These are phyloP conservation scores for Naja naja DNA, from an alignment of 2,113 vertebrate genomes.

Conservation along the genomic window DNA sequence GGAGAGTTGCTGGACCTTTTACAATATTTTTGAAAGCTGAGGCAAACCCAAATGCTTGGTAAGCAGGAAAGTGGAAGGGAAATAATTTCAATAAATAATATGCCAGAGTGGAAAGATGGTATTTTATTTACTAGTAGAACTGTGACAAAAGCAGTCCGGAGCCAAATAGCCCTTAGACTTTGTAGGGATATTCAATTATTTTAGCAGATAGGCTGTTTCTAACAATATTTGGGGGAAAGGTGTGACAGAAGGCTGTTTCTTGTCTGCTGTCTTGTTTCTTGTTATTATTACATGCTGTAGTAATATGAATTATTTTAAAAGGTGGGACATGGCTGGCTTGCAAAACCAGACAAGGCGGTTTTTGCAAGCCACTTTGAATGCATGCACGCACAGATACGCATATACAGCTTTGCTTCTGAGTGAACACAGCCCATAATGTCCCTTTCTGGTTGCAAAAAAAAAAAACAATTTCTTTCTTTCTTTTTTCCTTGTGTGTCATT, in stretches of 20 bases:
- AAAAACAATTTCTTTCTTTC: background rate
- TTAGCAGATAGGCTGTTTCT: background rate
- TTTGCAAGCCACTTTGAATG: background rate
- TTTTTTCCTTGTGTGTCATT: background rate
- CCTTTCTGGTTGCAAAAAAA: background rate
- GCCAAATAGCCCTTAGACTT: background rate
- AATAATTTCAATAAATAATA: background rate
- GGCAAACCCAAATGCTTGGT: background rate
- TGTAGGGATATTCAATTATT: background rate
- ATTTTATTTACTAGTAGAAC: background rate
- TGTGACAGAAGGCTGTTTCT: background rate
- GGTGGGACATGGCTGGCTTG: background rate
- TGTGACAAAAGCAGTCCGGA: background rate
- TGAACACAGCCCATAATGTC: background rate
- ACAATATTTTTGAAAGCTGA: background rate
- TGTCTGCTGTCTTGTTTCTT: background rate
- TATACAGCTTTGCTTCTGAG: background rate
- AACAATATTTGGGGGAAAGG: background rate
- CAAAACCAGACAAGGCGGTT: background rate
- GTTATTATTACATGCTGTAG: background rate
- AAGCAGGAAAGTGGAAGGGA: background rate
- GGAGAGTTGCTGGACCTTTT: background rate
- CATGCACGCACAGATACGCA: background rate
- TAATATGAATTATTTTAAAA: background rate
- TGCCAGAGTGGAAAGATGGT: background rate